phyloP scores from a whole-genome alignment of 2,113 vertebrate genomes.

The Cyprinus carpio region DNA sequence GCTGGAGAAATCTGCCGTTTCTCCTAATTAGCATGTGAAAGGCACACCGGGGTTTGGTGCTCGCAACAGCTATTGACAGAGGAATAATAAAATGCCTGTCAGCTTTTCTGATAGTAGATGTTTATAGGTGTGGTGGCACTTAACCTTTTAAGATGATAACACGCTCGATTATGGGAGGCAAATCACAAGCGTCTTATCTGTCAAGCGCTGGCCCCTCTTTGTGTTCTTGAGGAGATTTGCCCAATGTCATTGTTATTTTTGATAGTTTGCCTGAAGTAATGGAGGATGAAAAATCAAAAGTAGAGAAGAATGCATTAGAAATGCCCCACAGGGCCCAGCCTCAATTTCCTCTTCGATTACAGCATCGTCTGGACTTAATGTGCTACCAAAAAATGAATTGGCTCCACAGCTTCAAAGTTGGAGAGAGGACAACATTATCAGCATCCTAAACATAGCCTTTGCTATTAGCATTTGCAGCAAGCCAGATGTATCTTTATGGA shows the following conservation, averaged over 20 bases:
- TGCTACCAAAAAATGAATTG: constrained; percentile 15
- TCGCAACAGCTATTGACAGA: constrained; percentile 44
- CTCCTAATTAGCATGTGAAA: constrained; percentile 46
- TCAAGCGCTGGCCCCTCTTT: constrained; percentile 21
- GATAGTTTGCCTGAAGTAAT: constrained; percentile 45
- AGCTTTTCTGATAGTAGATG: constrained; percentile 48
- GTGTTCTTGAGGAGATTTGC: constrained; percentile 45
- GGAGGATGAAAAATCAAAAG: constrained; percentile 17
- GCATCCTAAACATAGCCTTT: constrained; percentile 18
- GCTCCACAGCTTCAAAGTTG: constrained; percentile 20
- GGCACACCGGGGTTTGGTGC: constrained; percentile 29
- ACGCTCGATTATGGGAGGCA: constrained; percentile 45
- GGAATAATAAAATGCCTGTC: constrained; percentile 59
- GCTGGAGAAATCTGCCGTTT: constrained; percentile 32
- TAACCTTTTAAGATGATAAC: constrained; percentile 50
- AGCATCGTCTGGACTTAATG: constrained; percentile 28
- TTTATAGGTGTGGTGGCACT: constrained; percentile 46
- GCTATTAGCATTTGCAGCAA: constrained; percentile 23
- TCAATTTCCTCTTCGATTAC: constrained; percentile 32
- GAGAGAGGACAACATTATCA: constrained; percentile 27
- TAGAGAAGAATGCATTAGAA: constrained; percentile 36
- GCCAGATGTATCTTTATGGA: constrained; percentile 19
- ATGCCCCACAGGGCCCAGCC: constrained; percentile 22
- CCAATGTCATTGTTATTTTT: constrained; percentile 42
- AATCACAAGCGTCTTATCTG: constrained; percentile 45